Base-by-base conservation (phyloP, 1,140 invertebrate species). In the Portunus trituberculatus region DNA sequence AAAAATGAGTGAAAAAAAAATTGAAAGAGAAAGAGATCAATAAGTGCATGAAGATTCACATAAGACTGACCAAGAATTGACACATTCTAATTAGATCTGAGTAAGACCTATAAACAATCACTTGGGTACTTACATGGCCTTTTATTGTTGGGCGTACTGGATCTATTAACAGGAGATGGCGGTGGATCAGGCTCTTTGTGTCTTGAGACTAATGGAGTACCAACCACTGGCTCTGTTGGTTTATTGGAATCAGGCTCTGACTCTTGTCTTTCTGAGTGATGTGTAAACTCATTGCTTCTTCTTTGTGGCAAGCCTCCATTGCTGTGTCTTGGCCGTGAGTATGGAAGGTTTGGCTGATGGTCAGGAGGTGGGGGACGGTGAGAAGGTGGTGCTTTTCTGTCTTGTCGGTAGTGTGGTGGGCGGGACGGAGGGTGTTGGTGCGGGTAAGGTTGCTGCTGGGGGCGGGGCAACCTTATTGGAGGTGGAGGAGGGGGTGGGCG, bases 401-500 rank as follows among this genome's bases (percentile, higher is more conserved):
- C 92, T 10, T 93, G 83, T 48, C 39, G 31, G 59, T 31, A 91
- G 25, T 67, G 52, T 39, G 87, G 90, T 0, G 28, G 90, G 20
- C 52, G 90, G 31, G 90, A 76, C 25, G 90, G 90, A 25, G 52
- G 90, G 59, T 28, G 39, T 10, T 28, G 52, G 32, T 45, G 76
- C 12, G 46, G 45, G n/a, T 93, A 93, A 20, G 48, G 83, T 16
- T 93, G 92, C 45, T 86, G 83, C 45, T 93, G 92, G 46, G 82
- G 45, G 25, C 92, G 92, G 31, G 92, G 92, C 83, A 48, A 45
- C 82, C 92, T 46, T 45, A 87, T 45, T 31, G 83, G 92, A 32
- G 93, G 88, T 28, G 93, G 93, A 88, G 93, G 93, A 48, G 93
- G 93, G n/a, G 93, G 93, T 29, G 93, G 93, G 45, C 88, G 93